Evolutionary conservation across 2,888 invertebrate genomes (phyloP).

Genomic region (Xanthia icteritia): DNA sequence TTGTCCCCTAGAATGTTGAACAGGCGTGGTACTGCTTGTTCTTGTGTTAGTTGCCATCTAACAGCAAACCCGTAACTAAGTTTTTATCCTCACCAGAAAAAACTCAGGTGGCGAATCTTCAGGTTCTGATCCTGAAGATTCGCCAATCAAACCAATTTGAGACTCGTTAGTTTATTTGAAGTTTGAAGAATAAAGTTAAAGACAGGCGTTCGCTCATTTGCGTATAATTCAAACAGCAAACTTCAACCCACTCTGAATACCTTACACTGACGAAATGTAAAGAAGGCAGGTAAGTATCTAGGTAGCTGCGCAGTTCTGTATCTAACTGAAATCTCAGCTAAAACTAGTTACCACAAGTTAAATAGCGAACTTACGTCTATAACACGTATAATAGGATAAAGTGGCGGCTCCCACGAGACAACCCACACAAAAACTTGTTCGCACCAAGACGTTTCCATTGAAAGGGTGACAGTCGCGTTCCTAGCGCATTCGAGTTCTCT

Average conservation of each 20-base stretch:
- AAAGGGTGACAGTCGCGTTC: conserved; percentile 66
- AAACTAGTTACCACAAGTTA: conserved; percentile 66
- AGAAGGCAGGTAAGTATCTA: conserved; percentile 28
- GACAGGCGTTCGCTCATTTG: neutral
- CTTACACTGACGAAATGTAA: conserved; percentile 24
- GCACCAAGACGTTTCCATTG: conserved; percentile 72
- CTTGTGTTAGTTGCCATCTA: neutral
- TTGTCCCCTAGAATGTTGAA: neutral
- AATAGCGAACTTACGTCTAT: conserved; percentile 60
- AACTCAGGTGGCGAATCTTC: neutral
- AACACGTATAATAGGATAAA: conserved; percentile 73
- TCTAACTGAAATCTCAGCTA: conserved; percentile 52
- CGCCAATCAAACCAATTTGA: neutral
- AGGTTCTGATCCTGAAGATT: neutral
- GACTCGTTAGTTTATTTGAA: neutral
- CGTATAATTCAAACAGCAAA: conserved; percentile 12
- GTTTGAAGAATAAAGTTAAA: neutral
- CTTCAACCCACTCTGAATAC: conserved; percentile 19
- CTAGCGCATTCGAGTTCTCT: conserved; percentile 58
- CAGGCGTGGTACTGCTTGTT: neutral
- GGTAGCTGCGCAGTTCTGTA: conserved; percentile 11
- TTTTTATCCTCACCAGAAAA: neutral
- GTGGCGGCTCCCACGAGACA: conserved; percentile 76
- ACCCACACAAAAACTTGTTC: conserved; percentile 80
- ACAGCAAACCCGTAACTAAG: neutral